Evolutionary conservation across 2,888 invertebrate genomes (phyloP), one percentile per base, ranked within the genome.

Genomic region (Agrotis clavis): DNA sequence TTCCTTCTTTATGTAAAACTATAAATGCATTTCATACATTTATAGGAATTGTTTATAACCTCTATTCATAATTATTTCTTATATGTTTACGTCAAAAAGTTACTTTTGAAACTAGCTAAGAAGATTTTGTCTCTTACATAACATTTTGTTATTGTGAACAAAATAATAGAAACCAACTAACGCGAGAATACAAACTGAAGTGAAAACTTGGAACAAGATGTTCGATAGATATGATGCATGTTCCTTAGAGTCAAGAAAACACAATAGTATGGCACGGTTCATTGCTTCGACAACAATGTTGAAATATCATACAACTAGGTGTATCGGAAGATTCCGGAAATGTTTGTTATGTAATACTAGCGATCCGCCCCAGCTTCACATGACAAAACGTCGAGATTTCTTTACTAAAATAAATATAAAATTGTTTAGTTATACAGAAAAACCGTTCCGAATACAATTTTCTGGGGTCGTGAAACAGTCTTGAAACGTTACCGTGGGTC

Each of bases 201-300:
- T 57, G 66, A 71, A 81, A 81, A 81, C 66, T 81, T 77, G 56
- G 60, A 77, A 74, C 61, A 60, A 69, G 57, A 78, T 69, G 67
- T 77, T 71, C 64, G 45, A 75, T 66, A 69, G 66, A 54, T 76
- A 72, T 72, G 64, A 69, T 77, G 68, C 77, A 69, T 71, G 71
- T 69, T 67, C 41, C 35, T 5, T 57, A 25, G 2, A 71, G 67
- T 78, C 68, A 71, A 78, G 78, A 71, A 69, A 57, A 71, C 51
- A 77, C 78, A 78, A 81, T 81, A 62, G 77, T 63, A 64, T 18
- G 59, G 7, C 11, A 67, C 45, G 71, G 78, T 81, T 78, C 78
- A 67, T 61, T 81, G 81, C 53, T 47, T 81, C 61, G 53, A 61
- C 60, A 50, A 65, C 69, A 81, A 61, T 67, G 65, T 71, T 56